Conservation (phyloP, 2,888 invertebrate genomes). For the Cataglyphis altisquamis region DNA sequence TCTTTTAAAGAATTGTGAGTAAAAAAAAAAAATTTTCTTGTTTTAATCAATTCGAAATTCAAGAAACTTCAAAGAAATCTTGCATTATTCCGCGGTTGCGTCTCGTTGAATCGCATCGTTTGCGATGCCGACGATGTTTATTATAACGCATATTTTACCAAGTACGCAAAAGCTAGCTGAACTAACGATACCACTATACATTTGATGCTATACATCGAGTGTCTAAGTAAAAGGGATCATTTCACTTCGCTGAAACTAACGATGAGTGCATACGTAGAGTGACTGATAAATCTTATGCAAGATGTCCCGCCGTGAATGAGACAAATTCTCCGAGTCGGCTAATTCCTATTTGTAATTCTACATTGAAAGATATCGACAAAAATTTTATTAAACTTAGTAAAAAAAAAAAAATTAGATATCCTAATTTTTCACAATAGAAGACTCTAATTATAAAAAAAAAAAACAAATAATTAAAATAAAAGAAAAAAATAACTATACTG, state of each 20-base stretch:
- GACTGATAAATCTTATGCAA: conserved; percentile 26
- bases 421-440: not conserved
- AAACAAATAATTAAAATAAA: not conserved
- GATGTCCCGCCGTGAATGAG: not conserved
- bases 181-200: conserved; percentile 56
- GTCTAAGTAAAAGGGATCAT: conserved; percentile 55
- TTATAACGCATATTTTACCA: conserved; percentile 64
- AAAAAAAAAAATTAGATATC: not conserved
- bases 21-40: not conserved
- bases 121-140: conserved; percentile 41
- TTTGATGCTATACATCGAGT: conserved; percentile 44
- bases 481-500: not conserved
- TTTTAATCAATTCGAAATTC: conserved; percentile 15
- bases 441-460: not conserved
- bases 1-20: not conserved
- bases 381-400: not conserved
- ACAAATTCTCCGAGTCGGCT: not conserved
- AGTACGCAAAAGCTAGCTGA: conserved; percentile 65
- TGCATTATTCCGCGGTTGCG: not conserved
- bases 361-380: not conserved
- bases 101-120: conserved; percentile 39
- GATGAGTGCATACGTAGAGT: conserved; percentile 12
- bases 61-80: conserved; percentile 2
- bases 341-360: not conserved
- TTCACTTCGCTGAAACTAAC: conserved; percentile 30